phyloP scores from a whole-genome alignment of 2,113 vertebrate genomes.

The Tupaia chinensis region DNA sequence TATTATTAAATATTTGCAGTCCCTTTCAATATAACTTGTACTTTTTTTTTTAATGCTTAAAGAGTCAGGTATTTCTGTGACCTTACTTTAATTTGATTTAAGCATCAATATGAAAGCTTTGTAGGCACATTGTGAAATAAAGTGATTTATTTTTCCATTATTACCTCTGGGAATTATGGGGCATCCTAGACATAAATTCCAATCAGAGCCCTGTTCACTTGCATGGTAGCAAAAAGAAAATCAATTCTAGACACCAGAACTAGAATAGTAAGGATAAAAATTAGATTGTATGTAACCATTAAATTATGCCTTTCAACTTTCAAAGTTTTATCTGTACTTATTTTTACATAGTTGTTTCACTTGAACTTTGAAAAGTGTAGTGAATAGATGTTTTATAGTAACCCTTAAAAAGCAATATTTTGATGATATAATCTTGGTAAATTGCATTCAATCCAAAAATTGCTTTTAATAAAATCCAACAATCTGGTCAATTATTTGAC shows the following conservation, averaged over 20 bases:
- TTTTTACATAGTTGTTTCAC: not conserved
- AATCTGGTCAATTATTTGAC: not conserved
- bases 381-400: not conserved
- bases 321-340: not conserved
- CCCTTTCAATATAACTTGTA: conserved; percentile 44
- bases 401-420: not conserved
- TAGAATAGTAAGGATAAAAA: not conserved
- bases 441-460: not conserved
- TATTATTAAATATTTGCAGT: conserved; percentile 71
- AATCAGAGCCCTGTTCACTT: conserved; percentile 16
- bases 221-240: conserved; percentile 59
- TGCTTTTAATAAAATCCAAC: not conserved
- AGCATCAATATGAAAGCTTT: conserved; percentile 71
- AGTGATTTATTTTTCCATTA: conserved; percentile 78
- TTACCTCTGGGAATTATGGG: conserved; percentile 73
- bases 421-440: not conserved
- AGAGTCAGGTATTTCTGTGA: conserved; percentile 66
- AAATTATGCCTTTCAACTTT: conserved; percentile 9
- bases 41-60: conserved; percentile 2
- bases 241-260: conserved; percentile 50
- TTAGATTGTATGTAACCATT: conserved; percentile 11
- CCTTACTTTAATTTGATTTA: conserved; percentile 79
- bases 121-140: conserved; percentile 67
- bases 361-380: not conserved
- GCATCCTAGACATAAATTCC: conserved; percentile 61